phyloP scores from a whole-genome alignment of 2,888 invertebrate species.

The Drosophila anceps region DNA sequence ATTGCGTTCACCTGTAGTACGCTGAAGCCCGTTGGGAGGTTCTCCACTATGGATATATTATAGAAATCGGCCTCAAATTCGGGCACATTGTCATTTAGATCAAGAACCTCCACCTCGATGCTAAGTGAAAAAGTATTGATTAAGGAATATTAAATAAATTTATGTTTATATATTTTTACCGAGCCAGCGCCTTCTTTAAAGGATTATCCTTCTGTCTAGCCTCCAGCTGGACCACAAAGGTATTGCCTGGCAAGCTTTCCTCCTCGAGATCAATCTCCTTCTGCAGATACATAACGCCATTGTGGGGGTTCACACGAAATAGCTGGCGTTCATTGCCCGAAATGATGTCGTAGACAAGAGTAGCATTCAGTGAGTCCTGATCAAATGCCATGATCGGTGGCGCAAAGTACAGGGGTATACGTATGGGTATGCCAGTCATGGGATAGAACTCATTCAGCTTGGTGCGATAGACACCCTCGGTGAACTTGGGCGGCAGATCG shows the following conservation, averaged over 20 bases:
- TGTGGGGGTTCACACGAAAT: slow-evolving; percentile 90
- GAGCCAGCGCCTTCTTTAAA: slow-evolving; percentile 90
- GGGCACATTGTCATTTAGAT: slow-evolving; percentile 92
- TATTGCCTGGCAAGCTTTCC: slow-evolving; percentile 90
- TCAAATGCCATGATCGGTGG: slow-evolving; percentile 92
- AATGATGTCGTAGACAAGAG: slow-evolving; percentile 91
- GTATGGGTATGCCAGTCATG: slow-evolving; percentile 90
- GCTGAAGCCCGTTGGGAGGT: slow-evolving; percentile 91
- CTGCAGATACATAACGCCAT: slow-evolving; percentile 91
- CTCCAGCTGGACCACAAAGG: slow-evolving; percentile 91
- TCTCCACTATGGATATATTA: slow-evolving; percentile 96
- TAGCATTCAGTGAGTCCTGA: slow-evolving; percentile 92
- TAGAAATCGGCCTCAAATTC: slow-evolving; percentile 95
- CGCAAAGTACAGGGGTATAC: slow-evolving; percentile 89
- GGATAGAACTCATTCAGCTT: slow-evolving; percentile 94
- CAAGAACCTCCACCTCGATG: slow-evolving; percentile 81
- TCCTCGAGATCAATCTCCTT: slow-evolving; percentile 93
- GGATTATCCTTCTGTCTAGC: slow-evolving; percentile 93
- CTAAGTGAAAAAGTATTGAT: slow-evolving; percentile 43
- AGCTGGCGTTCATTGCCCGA: slow-evolving; percentile 92
- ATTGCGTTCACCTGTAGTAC: slow-evolving; percentile 88
- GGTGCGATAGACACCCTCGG: slow-evolving; percentile 91
- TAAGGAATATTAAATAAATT: no score
- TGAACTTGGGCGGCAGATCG: slow-evolving; percentile 93
- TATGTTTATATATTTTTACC: slow-evolving; percentile 61